phyloP scores from a whole-genome alignment of 2,888 invertebrate species.

The Spilosoma lubricipeda region DNA sequence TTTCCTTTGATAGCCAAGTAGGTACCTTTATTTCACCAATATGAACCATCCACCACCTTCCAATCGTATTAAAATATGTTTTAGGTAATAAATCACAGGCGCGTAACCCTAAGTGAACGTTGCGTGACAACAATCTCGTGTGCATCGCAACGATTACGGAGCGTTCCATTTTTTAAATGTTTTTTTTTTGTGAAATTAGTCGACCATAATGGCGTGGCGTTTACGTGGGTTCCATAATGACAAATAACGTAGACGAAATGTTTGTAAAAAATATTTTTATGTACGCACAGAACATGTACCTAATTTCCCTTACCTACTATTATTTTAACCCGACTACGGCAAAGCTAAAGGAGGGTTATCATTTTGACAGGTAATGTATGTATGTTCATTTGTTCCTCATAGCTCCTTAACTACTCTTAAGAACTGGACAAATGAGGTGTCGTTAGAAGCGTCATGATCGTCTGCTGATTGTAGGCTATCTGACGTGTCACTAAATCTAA shows the following conservation, averaged over 20 bases:
- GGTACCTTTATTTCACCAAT: background rate
- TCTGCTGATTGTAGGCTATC: no score
- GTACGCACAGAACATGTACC: constrained; percentile 6
- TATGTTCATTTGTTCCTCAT: no score
- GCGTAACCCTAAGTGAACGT: constrained; percentile 43
- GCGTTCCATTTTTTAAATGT: constrained; percentile 34
- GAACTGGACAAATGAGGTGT: no score
- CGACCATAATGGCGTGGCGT: constrained; percentile 20
- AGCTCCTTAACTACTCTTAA: no score
- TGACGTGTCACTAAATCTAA: no score
- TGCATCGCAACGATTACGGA: constrained; percentile 57
- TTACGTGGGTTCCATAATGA: constrained; percentile 36
- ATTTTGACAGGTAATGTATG: no score
- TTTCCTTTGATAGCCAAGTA: background rate
- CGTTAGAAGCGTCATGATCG: no score
- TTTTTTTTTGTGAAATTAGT: constrained; percentile 36
- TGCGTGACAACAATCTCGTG: constrained; percentile 62
- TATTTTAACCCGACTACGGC: no score
- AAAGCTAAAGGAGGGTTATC: no score
- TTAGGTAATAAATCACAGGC: constrained; percentile 38
- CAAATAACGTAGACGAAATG: constrained; percentile 37
- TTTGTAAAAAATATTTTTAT: constrained; percentile 17
- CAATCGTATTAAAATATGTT: constrained; percentile 19
- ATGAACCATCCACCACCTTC: background rate
- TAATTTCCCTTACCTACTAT: background rate